Evolutionary conservation across 2,888 invertebrate species (phyloP).

Genomic region (Phymatocera aterrima): DNA sequence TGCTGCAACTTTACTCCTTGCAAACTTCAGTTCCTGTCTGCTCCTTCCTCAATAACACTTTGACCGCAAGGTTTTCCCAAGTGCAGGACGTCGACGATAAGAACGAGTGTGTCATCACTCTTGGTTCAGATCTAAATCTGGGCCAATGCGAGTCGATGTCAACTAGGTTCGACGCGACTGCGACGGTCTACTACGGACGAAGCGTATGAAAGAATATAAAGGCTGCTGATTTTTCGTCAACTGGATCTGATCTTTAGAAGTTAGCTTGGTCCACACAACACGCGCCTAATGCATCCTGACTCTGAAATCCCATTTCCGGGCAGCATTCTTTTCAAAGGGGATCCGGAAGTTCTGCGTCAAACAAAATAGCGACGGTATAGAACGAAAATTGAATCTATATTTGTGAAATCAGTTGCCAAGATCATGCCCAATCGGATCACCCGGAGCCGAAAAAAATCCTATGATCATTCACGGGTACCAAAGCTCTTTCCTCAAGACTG

Average conservation of each 20-base stretch:
- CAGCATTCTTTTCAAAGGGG: not conserved
- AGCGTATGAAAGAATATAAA: not conserved
- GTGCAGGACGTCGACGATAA: not conserved
- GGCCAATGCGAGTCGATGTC: not conserved
- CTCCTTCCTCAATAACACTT: constrained; percentile 26
- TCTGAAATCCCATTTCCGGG: not conserved
- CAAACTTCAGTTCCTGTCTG: constrained; percentile 9
- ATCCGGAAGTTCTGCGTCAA: not conserved
- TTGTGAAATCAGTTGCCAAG: not conserved
- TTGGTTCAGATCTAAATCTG: not conserved
- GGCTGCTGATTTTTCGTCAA: not conserved
- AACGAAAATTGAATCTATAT: not conserved
- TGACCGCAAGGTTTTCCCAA: not conserved
- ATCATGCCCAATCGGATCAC: not conserved
- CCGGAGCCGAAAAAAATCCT: not conserved
- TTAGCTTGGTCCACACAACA: not conserved
- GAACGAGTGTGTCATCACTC: not conserved
- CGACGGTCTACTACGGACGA: too few relatives aligned
- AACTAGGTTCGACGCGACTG: too few relatives aligned
- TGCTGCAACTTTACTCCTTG: constrained; percentile 9
- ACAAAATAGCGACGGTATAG: not conserved
- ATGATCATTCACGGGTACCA: not conserved
- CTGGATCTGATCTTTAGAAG: not conserved
- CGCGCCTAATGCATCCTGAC: not conserved
- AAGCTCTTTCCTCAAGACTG: not conserved